phyloP scores from a whole-genome alignment of 2,113 vertebrate species.

The Pangasianodon hypophthalmus region DNA sequence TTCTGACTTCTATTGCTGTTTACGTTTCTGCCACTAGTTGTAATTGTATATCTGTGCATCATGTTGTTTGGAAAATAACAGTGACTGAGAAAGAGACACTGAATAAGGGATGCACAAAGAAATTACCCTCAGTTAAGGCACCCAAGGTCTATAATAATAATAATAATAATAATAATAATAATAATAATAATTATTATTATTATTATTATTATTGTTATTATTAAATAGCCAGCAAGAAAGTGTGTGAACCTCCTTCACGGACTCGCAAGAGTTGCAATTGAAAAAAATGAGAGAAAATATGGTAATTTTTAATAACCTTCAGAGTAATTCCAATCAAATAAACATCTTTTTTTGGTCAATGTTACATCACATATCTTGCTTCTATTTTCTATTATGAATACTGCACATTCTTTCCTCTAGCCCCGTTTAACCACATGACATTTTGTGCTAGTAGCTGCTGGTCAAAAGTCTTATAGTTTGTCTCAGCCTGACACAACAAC shows the following conservation, averaged over 20 bases:
- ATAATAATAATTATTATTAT: neutral
- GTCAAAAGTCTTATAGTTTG: slow-evolving; percentile 13
- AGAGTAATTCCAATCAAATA: neutral
- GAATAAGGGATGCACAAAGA: neutral
- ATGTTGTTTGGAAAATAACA: slow-evolving; percentile 9
- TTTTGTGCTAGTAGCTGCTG: slow-evolving; percentile 21
- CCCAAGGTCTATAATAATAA: neutral
- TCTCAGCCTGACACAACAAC: slow-evolving; percentile 32
- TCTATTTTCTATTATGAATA: neutral
- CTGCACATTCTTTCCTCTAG: neutral
- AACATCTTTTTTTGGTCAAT: neutral
- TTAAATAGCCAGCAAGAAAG: neutral
- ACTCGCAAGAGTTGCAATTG: too few species aligned
- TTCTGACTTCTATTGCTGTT: slow-evolving; percentile 42
- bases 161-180: neutral
- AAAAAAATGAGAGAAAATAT: too few species aligned
- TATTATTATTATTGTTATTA: too few species aligned
- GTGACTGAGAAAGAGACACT: neutral
- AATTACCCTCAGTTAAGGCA: neutral
- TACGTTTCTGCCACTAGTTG: slow-evolving; percentile 28
- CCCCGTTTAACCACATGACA: neutral
- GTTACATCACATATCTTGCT: neutral
- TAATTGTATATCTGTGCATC: slow-evolving; percentile 41
- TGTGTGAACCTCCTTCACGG: neutral
- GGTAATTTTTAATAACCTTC: neutral